Base-by-base conservation (phyloP, 2,888 invertebrate genomes). In the Poecilus cupreus region DNA sequence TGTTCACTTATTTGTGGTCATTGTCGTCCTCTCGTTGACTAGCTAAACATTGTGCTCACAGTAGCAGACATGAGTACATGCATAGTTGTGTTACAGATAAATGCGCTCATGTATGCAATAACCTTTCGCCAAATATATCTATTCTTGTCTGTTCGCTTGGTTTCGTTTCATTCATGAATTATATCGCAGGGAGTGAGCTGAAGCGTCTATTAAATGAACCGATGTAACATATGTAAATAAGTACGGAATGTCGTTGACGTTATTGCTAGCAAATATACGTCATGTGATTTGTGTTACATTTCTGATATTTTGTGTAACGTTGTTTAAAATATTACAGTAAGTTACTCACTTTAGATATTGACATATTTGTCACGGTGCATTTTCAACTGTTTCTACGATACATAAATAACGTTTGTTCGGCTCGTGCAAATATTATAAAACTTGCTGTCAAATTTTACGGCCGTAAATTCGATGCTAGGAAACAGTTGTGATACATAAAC, bases 51-150 rank as follows among this genome's bases (percentile, higher is more conserved):
- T 8, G 2, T 5, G 39, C 10, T 39, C 39, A 39, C 2, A 4
- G 11, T 60, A n/a, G n/a, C n/a, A n/a, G n/a, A 60, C 60, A 54
- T 54, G 54, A 54, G 13, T 60, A 60, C 60, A 60, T 60, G 26
- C 60, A 60, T 26, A 60, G 60, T 60, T 43, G 13, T 43, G 43
- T 43, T 60, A n/a, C 26, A 26, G 26, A 60, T 60, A 60, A 60
- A 60, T 60, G 60, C 24, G 24, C 26, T 60, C 60, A 11, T 60
- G 60, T 60, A 60, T 26, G 60, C 60, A 60, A 57, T 57, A 57
- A 60, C 60, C 26, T 26, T 60, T 60, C 60, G 60, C 60, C 60
- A 60, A 60, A 60, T 60, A 24, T 26, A 60, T 60, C 60, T 60
- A 60, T 60, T 60, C 60, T 60, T 26, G 60, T 60, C 54, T 54